These are phyloP conservation scores for Noctua janthe DNA, from an alignment of 2,888 invertebrate species.

Conservation along the genomic window DNA sequence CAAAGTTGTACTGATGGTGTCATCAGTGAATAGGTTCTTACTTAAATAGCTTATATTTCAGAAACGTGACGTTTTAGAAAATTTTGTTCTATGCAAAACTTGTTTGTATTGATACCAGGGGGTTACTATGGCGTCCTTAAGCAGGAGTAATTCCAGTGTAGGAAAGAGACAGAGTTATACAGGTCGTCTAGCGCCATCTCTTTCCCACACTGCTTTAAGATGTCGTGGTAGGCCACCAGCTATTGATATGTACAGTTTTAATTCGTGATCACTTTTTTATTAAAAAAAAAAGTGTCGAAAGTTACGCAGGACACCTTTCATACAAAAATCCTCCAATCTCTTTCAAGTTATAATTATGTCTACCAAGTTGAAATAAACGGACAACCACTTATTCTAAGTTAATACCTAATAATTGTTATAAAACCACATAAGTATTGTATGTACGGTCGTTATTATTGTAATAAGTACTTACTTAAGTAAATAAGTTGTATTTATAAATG, in stretches of 20 bases:
- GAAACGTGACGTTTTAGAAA: background rate
- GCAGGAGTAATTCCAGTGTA: too few relatives aligned
- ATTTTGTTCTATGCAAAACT: background rate
- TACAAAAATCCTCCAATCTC: background rate
- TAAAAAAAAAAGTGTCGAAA: background rate
- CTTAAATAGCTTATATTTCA: background rate
- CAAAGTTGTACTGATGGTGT: background rate
- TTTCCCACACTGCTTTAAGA: too few relatives aligned
- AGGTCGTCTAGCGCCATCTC: too few relatives aligned
- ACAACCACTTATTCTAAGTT: constrained; percentile 50
- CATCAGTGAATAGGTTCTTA: too few relatives aligned
- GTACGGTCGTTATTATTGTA: constrained; percentile 68
- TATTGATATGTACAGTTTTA: background rate
- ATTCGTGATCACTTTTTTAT: too few relatives aligned
- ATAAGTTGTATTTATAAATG: constrained; percentile 67
- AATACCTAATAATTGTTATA: constrained; percentile 33
- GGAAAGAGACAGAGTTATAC: too few relatives aligned
- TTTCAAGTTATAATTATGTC: background rate
- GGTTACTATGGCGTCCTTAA: too few relatives aligned
- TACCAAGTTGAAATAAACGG: constrained; percentile 53
- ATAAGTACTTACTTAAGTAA: constrained; percentile 64
- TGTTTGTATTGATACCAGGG: background rate
- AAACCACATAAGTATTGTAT: constrained; percentile 59
- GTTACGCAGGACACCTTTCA: background rate
- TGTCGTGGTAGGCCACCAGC: background rate